These are phyloP conservation scores for Glossophaga mutica DNA, from an alignment of 2,797 vertebrate genomes.

Conservation along the genomic window DNA sequence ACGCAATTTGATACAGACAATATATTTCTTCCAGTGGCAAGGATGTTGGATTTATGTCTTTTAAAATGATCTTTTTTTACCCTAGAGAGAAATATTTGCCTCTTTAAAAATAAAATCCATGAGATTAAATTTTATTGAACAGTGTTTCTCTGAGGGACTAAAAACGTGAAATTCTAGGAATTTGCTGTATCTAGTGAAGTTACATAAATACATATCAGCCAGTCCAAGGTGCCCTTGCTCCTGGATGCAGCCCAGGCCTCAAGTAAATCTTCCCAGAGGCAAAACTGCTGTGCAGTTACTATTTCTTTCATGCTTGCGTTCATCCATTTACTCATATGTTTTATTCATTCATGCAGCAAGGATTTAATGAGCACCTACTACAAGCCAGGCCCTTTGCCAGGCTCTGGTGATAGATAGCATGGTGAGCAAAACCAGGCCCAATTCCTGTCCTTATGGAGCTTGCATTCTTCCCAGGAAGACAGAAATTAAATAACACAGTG, in stretches of 20 bases:
- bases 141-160: slow-evolving; percentile 1
- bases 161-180: slow-evolving; percentile 50
- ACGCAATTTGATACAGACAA: slow-evolving; percentile 73
- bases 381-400: not conserved
- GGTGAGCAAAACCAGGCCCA: not conserved
- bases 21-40: slow-evolving; percentile 54
- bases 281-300: not conserved
- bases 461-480: not conserved
- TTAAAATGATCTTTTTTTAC: not conserved
- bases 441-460: not conserved
- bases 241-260: not conserved
- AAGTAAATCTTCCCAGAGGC: not conserved
- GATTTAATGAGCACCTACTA: not conserved
- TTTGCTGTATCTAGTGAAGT: not conserved
- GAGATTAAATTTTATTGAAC: slow-evolving; percentile 3
- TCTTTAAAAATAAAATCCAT: slow-evolving; percentile 57
- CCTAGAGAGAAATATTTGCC: not conserved
- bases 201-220: not conserved
- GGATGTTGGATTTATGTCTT: slow-evolving; percentile 27
- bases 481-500: not conserved
- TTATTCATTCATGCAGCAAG: not conserved
- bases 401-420: not conserved
- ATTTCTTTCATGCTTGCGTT: not conserved
- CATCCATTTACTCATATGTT: not conserved
- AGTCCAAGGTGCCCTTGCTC: slow-evolving; percentile 33